Percentiles rank a stretch among this genome's conserved stretches.
Evolutionary conservation across 2,797 vertebrate species (phyloP).

Genomic region (Mergus octosetaceus): DNA sequence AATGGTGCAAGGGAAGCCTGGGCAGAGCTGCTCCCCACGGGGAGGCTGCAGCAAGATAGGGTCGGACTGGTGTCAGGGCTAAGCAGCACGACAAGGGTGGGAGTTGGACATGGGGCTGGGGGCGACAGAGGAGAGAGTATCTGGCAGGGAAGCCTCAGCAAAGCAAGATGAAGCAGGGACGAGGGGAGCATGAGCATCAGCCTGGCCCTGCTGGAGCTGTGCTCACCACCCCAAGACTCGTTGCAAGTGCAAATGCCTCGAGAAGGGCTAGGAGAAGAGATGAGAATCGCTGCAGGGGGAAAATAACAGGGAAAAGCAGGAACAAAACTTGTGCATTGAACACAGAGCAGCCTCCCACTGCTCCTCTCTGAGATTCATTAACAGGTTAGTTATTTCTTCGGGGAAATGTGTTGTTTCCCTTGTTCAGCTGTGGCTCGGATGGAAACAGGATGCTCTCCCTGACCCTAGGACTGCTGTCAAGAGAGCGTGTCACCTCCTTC

Average conservation of each 20-base stretch:
- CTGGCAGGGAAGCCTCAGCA: neutral
- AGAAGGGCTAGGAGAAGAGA: neutral
- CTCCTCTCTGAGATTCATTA: neutral
- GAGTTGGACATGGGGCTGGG: fast-evolving
- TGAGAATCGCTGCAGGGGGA: fast-evolving
- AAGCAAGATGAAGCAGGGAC: neutral
- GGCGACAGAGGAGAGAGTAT: neutral
- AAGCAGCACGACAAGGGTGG: neutral
- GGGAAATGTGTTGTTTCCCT: neutral
- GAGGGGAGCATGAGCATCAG: fast-evolving
- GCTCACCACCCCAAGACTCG: neutral
- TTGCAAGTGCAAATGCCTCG: neutral
- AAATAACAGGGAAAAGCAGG: neutral
- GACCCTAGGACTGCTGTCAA: neutral
- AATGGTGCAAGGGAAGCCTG: neutral
- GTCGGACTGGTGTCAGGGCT: fast-evolving
- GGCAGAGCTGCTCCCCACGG: neutral
- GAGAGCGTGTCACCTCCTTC: neutral
- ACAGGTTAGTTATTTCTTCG: neutral
- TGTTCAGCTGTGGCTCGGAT: fast-evolving
- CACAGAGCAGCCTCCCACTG: neutral
- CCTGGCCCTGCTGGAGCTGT: neutral
- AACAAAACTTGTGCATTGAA: neutral
- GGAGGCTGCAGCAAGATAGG: neutral
- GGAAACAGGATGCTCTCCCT: fast-evolving